Evolutionary conservation across 1,140 invertebrate species (phyloP), one percentile per base, ranked within the genome.

Genomic region (Drosophila navojoa): DNA sequence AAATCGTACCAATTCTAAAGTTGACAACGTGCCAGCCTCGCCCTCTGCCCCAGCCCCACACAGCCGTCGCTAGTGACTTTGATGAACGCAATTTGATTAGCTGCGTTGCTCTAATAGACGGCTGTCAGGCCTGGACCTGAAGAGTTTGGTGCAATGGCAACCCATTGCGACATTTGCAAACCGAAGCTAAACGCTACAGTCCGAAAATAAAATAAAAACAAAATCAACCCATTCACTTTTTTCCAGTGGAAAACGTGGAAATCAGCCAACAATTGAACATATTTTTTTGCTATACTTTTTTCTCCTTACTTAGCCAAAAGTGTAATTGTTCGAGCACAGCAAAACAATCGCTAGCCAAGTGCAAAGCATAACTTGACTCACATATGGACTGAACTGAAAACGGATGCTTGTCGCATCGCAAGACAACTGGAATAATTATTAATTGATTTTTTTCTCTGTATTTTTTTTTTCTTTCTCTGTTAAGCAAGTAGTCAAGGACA

Each of bases 121-220:
- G 60, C 60, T 81, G 59, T 27, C 45, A 61, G 50, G 44, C 32
- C 42, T 67, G 57, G 6, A 44, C 32, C 42, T 59, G 64, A 6
- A 59, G 60, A 60, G 54, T 3, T 40, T 52, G 25, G 50, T 40
- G 42, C 29, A 49, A 62, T 32, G 57, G 27, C 42, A 69, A 53
- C 19, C 76, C 64, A 87, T 86, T 86, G 82, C 81, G 81, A 86
- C 81, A 86, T 81, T 87, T 87, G 82, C 82, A 72, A 58, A 78
- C 69, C 75, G 67, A 72, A 82, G 54, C 71, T 64, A 59, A 62
- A 68, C 69, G 73, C 64, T 82, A 76, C 74, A 79, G 69, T 77
- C 72, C 55, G 45, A 71, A 71, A 58, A 58, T 62, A 47, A 63
- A 68, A 32, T 32, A 32, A 32, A 70, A 77, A 29, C 10, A 45